phyloP scores from a whole-genome alignment of 2,888 invertebrate species.

The Colostygia pectinataria region DNA sequence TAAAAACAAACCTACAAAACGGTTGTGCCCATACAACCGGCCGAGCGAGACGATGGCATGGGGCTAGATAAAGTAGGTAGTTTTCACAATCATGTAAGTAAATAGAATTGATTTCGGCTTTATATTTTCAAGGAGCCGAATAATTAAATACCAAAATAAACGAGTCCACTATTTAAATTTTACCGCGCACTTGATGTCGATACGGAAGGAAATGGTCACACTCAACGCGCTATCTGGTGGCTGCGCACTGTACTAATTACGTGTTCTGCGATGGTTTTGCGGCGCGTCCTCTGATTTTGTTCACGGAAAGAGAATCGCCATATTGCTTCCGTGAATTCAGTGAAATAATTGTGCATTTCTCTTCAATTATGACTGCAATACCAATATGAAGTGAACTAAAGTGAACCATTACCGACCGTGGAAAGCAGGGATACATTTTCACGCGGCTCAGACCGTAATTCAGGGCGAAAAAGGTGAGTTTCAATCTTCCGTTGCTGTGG shows the following conservation, averaged over 20 bases:
- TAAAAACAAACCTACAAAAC: too few species aligned
- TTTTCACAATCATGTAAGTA: too few species aligned
- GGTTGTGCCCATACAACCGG: too few species aligned
- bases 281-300: constrained; percentile 83
- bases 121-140: too few species aligned
- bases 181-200: constrained; percentile 62
- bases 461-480: constrained; percentile 77
- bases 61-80: too few species aligned
- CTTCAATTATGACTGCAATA: constrained; percentile 79
- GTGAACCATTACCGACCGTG: constrained; percentile 57
- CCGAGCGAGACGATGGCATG: too few species aligned
- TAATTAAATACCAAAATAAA: too few species aligned
- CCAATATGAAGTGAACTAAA: constrained; percentile 74
- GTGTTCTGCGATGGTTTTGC: constrained; percentile 61
- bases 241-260: constrained; percentile 79
- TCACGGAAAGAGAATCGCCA: constrained; percentile 82
- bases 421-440: constrained; percentile 59
- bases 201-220: constrained; percentile 72
- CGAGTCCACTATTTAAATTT: constrained; percentile 11
- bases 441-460: constrained; percentile 54
- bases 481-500: constrained; percentile 78
- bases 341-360: constrained; percentile 79
- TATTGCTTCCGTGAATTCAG: constrained; percentile 82
- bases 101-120: too few species aligned
- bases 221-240: constrained; percentile 62